These are phyloP conservation scores for Mythimna ferrago DNA, from an alignment of 2,888 invertebrate species.

Conservation along the genomic window DNA sequence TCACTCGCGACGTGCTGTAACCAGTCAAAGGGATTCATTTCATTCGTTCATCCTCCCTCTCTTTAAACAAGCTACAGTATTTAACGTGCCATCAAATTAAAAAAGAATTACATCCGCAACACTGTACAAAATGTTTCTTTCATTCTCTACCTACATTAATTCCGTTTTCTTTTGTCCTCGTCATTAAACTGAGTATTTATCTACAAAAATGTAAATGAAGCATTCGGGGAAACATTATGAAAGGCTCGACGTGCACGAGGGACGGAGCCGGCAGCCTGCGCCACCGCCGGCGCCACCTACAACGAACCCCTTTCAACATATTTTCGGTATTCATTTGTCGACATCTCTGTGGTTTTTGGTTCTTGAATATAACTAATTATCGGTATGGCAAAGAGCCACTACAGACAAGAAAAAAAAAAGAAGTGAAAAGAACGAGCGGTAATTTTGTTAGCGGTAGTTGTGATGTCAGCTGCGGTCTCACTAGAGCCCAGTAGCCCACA, in stretches of 20 bases:
- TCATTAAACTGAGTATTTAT: conserved; percentile 5
- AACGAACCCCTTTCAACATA: background rate
- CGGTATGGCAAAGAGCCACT: background rate
- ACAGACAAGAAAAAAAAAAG: no score
- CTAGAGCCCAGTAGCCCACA: background rate
- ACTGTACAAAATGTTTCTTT: conserved; percentile 1
- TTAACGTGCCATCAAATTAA: conserved; percentile 9
- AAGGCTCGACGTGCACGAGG: background rate
- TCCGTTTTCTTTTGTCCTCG: background rate
- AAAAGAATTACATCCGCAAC: background rate
- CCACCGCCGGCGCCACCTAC: background rate
- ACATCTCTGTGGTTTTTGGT: background rate
- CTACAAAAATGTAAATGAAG: conserved; percentile 6
- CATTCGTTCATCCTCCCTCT: background rate
- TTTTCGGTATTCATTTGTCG: background rate
- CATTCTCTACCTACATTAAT: background rate
- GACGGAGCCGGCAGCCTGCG: background rate
- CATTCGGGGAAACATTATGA: background rate
- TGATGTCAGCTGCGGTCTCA: background rate
- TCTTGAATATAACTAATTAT: background rate
- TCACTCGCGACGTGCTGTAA: background rate
- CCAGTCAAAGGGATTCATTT: background rate
- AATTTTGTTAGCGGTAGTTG: background rate
- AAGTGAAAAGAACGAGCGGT: no score
- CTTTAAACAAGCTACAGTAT: background rate